A percentile compares a stretch with the other conserved stretches of the same genome.
Evolutionary conservation across 2,797 vertebrate species (phyloP).

Genomic region (Hydrocynus forskahlii): DNA sequence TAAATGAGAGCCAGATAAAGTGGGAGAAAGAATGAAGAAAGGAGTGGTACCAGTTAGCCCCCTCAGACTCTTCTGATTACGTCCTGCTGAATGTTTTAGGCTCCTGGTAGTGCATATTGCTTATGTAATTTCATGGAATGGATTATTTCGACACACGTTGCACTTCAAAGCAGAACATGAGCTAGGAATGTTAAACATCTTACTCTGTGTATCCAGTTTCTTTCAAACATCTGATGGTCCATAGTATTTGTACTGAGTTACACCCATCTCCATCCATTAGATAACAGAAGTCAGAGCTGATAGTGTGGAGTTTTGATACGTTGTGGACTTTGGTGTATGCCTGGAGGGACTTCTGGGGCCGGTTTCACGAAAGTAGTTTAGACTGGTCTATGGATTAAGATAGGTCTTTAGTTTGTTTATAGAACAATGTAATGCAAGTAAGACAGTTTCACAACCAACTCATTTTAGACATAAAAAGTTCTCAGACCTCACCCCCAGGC

Average conservation of each 20-base stretch:
- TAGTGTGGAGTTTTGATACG: background rate
- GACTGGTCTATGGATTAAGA: no score
- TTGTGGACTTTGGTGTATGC: background rate
- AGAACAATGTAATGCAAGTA: no score
- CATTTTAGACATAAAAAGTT: no score
- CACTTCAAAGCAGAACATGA: conserved; percentile 15
- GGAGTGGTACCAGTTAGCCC: conserved; percentile 50
- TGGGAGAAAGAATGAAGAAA: conserved; percentile 37
- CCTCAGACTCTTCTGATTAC: conserved; percentile 23
- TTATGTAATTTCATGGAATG: conserved; percentile 35
- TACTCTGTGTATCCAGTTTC: conserved; percentile 24
- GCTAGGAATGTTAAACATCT: conserved; percentile 38
- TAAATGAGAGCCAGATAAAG: conserved; percentile 26
- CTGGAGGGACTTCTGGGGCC: background rate
- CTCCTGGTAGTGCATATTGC: conserved; percentile 27
- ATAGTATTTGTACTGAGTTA: conserved; percentile 14
- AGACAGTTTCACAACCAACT: no score
- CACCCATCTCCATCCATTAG: conserved; percentile 13
- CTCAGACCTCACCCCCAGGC: no score
- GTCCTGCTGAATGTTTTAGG: background rate
- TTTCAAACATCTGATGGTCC: background rate
- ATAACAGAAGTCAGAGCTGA: background rate
- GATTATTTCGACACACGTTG: conserved; percentile 35
- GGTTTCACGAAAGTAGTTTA: no score
- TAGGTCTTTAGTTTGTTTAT: no score